Evolutionary conservation across 1,140 invertebrate species (phyloP).

Genomic region (Antheraea mylitta): DNA sequence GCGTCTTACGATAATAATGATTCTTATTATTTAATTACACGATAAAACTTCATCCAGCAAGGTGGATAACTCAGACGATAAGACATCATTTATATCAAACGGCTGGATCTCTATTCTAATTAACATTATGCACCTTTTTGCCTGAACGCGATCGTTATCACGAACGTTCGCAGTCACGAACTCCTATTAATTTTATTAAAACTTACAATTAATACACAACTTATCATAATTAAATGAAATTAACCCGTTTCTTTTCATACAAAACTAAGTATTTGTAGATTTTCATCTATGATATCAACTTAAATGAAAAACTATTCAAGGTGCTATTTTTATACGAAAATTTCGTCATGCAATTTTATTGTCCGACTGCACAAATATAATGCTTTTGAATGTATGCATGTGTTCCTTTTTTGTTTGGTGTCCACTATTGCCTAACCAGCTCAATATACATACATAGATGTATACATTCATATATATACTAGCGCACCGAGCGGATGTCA

Average conservation of each 20-base stretch:
- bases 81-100: constrained; percentile 5
- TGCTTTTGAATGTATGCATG: too few species aligned
- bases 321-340: too few species aligned
- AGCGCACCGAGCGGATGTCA: too few species aligned
- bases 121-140: constrained; percentile 31
- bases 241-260: background rate
- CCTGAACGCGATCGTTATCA: constrained; percentile 25
- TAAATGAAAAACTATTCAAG: too few species aligned
- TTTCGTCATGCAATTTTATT: too few species aligned
- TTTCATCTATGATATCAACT: too few species aligned
- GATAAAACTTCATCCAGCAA: constrained; percentile 9
- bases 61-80: constrained; percentile 11
- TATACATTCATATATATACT: too few species aligned
- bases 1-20: background rate
- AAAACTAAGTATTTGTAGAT: background rate
- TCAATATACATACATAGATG: too few species aligned
- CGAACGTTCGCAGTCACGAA: constrained; percentile 11
- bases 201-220: background rate
- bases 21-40: constrained; percentile 1
- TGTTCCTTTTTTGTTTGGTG: too few species aligned
- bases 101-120: constrained; percentile 24
- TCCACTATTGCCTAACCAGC: too few species aligned
- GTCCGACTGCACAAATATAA: too few species aligned
- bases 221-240: background rate
- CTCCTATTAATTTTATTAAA: constrained; percentile 3